Conservation (phyloP, 2,797 vertebrate species). For the Macrochelys suwanniensis region DNA sequence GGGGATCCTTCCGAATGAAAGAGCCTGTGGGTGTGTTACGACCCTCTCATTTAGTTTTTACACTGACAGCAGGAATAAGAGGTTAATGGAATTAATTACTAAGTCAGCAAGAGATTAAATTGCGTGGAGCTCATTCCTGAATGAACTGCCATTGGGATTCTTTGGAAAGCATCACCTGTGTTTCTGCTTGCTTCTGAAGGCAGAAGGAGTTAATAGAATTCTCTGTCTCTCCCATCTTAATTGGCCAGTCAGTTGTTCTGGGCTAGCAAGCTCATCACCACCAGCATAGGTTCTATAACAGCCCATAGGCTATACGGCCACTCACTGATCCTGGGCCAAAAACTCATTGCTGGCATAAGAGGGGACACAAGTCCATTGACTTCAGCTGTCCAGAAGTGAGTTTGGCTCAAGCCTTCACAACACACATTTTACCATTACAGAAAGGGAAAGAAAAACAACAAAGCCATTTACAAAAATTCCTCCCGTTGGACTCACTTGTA, state of each 20-base stretch:
- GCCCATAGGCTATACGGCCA: not conserved
- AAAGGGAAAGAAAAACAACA: not conserved
- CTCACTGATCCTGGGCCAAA: not conserved
- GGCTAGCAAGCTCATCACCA: not conserved
- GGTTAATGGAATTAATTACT: constrained; percentile 13
- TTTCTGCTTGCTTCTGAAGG: not conserved
- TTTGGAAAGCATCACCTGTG: not conserved
- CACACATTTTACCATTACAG: not conserved
- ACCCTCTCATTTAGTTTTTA: not conserved
- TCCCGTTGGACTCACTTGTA: not conserved
- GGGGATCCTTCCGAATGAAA: not conserved
- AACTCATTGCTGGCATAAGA: not conserved
- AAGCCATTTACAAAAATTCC: not conserved
- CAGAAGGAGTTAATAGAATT: not conserved
- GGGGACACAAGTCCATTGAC: not conserved
- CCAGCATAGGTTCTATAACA: not conserved
- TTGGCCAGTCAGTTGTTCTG: not conserved
- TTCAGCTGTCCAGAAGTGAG: not conserved
- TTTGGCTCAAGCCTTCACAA: not conserved
- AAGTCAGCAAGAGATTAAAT: not conserved
- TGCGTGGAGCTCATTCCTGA: not conserved
- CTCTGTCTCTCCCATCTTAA: not conserved
- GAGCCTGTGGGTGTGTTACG: not conserved
- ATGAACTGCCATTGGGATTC: not conserved
- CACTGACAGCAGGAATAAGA: not conserved